phyloP scores from a whole-genome alignment of 1,140 invertebrate genomes.

The Bombyx mandarina region DNA sequence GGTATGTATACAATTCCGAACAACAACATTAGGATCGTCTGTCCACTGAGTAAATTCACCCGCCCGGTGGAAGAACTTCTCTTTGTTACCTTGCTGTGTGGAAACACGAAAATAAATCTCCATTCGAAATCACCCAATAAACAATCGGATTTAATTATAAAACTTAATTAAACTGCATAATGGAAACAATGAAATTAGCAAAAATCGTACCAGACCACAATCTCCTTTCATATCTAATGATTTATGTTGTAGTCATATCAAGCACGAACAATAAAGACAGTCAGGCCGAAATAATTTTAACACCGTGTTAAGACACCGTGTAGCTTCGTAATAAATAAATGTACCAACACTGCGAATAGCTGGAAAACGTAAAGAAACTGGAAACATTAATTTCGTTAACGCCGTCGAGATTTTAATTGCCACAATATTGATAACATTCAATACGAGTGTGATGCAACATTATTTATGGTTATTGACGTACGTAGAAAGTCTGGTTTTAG shows the following conservation, averaged over 20 bases:
- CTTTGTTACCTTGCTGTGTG: no score
- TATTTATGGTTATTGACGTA: constrained; percentile 34
- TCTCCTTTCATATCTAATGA: constrained; percentile 33
- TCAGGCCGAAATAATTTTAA: no score
- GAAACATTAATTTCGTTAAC: constrained; percentile 49
- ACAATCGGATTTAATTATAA: constrained; percentile 15
- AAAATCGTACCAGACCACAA: constrained; percentile 20
- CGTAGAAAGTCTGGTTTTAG: constrained; percentile 23
- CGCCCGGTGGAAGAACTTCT: no score
- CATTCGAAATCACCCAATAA: constrained; percentile 3
- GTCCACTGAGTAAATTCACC: no score
- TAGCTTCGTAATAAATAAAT: no score
- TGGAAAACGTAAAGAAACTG: constrained; percentile 24
- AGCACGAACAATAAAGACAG: no score
- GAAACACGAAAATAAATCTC: no score
- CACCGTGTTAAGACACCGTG: no score
- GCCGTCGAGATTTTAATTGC: constrained; percentile 46
- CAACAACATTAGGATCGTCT: no score
- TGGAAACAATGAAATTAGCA: constrained; percentile 33
- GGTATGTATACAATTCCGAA: no score
- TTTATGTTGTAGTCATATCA: constrained; percentile 12
- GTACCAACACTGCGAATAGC: constrained; percentile 4
- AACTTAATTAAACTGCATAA: constrained; percentile 27
- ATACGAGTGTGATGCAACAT: constrained; percentile 43
- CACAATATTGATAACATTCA: constrained; percentile 42